Base-by-base conservation (phyloP, 2,113 vertebrate genomes). In the Amblyornis subalaris region DNA sequence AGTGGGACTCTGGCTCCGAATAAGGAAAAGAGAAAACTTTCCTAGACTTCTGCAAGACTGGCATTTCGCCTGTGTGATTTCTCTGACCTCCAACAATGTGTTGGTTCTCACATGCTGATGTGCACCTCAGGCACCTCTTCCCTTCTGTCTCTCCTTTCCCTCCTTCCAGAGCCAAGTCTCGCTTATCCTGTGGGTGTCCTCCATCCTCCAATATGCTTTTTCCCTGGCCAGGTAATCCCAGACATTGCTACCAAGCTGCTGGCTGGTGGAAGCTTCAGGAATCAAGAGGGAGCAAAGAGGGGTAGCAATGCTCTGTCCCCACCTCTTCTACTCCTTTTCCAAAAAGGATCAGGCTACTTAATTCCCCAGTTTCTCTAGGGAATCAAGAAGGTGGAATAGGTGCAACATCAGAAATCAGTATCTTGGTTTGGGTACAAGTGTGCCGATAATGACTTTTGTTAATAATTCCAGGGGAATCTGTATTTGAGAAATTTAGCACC, bases 31-130 rank as follows among this genome's bases (percentile, higher is more conserved):
- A 45, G 4, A 61, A 75, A 66, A 16, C 3, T 53, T 50, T 28
- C 14, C 17, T 53, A 35, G 28, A 35, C 20, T 82, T 94, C 66
- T 48, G 10, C 23, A 50, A 51, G 38, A 33, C n/a, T 2, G 6
- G 21, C 31, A n/a, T 81, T 73, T 88, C 44, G 50, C 47, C 28
- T 40, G 47, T 8, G 26, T 31, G 66, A 31, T 71, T 70, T 61
- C 38, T 66, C 44, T 58, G 22, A 38, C 23, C 61, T 57, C 57
- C 31, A 85, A 28, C 79, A 85, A 38, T 3, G 8, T 24, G 24
- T 6, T 53, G n/a, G 6, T 78, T 48, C 51, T 82, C 40, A 54
- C 17, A n/a, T 4, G 1, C 14, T 58, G 35, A 36, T 1, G 0
- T 24, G 42, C 6, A 64, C 35, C 33, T 78, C 0, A 0, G 11